Conservation (phyloP, 1,140 invertebrate species). For the Drosophila bifasciata region DNA sequence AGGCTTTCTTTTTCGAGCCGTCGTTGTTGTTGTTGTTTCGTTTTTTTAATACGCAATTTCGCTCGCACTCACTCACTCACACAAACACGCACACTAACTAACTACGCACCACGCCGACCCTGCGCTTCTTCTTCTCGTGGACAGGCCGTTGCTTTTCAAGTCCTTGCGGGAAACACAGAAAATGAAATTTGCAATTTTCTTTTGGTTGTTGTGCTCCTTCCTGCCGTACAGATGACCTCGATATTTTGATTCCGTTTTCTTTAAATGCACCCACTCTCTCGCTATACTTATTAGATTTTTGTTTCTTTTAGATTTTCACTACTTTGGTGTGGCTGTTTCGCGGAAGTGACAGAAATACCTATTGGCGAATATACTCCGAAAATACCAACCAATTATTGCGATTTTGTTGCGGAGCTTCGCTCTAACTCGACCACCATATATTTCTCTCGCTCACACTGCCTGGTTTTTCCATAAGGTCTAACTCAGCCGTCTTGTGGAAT, state of each 20-base stretch:
- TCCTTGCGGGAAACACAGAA: conserved; percentile 3
- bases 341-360: conserved; percentile 3
- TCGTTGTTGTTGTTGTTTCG: conserved; percentile 58
- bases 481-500: too few relatives aligned
- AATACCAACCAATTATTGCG: neutral
- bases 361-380: conserved; percentile 6
- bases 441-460: neutral
- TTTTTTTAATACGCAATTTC: conserved; percentile 75
- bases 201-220: conserved; percentile 8
- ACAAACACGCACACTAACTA: conserved; percentile 54
- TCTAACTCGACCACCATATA: neutral
- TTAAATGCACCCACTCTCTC: conserved; percentile 51
- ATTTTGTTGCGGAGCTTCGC: neutral
- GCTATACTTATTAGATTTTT: conserved; percentile 47
- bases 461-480: neutral
- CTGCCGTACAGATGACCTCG: conserved; percentile 5
- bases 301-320: conserved; percentile 51
- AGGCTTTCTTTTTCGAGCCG: conserved; percentile 21
- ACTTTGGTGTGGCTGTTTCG: conserved; percentile 40
- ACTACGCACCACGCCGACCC: conserved; percentile 56
- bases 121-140: conserved; percentile 33
- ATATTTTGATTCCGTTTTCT: conserved; percentile 8
- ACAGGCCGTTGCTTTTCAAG: conserved; percentile 17
- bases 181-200: conserved; percentile 14
- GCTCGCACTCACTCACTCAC: conserved; percentile 9